Base-by-base conservation (phyloP, 2,888 invertebrate genomes). In the Nomada fucata region DNA sequence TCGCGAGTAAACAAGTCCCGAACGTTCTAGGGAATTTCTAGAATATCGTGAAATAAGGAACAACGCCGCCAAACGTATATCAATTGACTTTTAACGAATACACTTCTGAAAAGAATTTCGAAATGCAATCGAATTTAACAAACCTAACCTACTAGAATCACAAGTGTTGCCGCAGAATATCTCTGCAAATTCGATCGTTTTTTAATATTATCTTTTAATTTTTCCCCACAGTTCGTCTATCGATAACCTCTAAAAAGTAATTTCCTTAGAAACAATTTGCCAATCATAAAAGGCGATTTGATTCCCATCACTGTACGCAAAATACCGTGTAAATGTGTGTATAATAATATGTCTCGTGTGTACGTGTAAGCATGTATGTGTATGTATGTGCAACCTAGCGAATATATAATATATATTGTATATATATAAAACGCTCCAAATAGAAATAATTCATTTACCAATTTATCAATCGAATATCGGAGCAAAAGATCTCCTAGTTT, bases 401-500 rank as follows among this genome's bases (percentile, higher is more conserved):
- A 88, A 85, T 88, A 90, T 83, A 82, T 83, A 79, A 81, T 83
- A 84, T 76, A 81, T 83, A 79, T 70, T 65, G 71, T 84, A 80
- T 86, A 82, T 73, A 83, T 86, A 89, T 88, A 90, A 92, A 91
- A 91, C 86, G 86, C 85, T 87, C 83, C 87, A 85, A 91, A 91
- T 89, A 87, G 88, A 91, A 92, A 89, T 89, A 88, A 87, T 87
- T 57, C 47, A 57, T 83, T 89, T 82, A 85, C 88, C 85, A 87
- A 90, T 89, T 36, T 80, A 80, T 72, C 82, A 83, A 84, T 82
- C 83, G 76, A 84, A 76, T 77, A 26, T 13, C 70, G 87, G 84
- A 82, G 83, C 84, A 89, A 87, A 89, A 89, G 65, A 73, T 79
- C 81, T 83, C 79, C 69, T 75, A 26, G 23, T 18, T 50, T 55